These are phyloP conservation scores for Theristus sp. DNA, from an alignment of 2,888 invertebrate species.

Conservation along the genomic window DNA sequence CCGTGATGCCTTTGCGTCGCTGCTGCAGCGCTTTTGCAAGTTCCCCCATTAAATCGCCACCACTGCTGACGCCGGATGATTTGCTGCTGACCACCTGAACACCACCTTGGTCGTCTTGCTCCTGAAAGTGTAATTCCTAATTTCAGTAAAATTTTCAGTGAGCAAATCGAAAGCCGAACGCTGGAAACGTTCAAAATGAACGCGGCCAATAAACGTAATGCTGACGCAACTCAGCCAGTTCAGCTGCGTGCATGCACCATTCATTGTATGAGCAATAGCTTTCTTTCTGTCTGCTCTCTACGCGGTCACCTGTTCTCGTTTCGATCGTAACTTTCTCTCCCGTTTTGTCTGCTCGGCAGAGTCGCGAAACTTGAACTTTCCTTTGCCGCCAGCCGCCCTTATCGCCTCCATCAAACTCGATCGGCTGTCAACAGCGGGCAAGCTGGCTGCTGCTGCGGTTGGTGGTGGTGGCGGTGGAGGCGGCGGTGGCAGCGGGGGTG, in stretches of 20 bases:
- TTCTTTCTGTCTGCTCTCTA: too few relatives aligned
- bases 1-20: background rate
- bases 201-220: too few relatives aligned
- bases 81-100: too few relatives aligned
- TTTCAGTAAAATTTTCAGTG: too few relatives aligned
- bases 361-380: background rate
- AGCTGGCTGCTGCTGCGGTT: background rate
- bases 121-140: too few relatives aligned
- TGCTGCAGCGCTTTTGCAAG: background rate
- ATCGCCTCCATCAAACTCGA: background rate
- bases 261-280: too few relatives aligned
- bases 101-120: too few relatives aligned
- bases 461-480: background rate
- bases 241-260: too few relatives aligned
- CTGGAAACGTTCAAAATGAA: too few relatives aligned
- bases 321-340: background rate
- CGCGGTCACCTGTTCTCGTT: background rate
- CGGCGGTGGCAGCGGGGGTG: background rate
- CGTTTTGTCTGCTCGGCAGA: background rate
- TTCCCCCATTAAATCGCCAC: background rate
- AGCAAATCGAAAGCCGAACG: background rate
- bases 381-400: background rate
- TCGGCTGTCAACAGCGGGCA: background rate
- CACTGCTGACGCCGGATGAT: too few relatives aligned
- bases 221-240: too few relatives aligned